Conservation (phyloP, 2,888 invertebrate species). For the Tanypteryx hageni region DNA sequence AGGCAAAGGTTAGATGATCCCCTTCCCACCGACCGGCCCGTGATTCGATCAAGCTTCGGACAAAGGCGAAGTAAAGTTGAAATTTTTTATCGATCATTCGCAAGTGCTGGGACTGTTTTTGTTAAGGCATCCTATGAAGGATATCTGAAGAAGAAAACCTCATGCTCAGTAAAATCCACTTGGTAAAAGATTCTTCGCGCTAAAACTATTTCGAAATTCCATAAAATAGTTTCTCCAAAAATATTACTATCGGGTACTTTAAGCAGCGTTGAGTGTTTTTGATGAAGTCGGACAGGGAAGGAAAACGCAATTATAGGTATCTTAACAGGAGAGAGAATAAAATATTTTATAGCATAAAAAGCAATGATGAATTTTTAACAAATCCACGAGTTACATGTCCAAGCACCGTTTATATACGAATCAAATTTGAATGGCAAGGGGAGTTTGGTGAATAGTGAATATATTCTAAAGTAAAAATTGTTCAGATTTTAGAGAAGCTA, state of each 20-base stretch:
- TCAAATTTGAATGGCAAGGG: no score
- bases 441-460: no score
- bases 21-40: neutral
- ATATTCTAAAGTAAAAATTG: no score
- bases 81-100: conserved; percentile 21
- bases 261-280: neutral
- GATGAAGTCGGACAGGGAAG: neutral
- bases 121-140: neutral
- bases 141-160: neutral
- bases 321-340: neutral
- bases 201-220: neutral
- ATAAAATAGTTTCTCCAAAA: neutral
- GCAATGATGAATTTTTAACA: no score
- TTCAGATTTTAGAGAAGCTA: no score
- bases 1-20: conserved; percentile 41
- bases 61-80: conserved; percentile 19
- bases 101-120: conserved; percentile 11
- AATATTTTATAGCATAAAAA: no score
- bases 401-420: no score
- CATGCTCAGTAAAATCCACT: neutral
- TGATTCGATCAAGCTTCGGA: conserved; percentile 29
- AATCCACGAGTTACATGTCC: no score
- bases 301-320: neutral
- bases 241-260: neutral
- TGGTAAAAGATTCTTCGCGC: neutral